These are phyloP conservation scores for Holothuria glaberrima DNA, from an alignment of 35 echinoderm and acorn worm genomes.

Conservation along the genomic window DNA sequence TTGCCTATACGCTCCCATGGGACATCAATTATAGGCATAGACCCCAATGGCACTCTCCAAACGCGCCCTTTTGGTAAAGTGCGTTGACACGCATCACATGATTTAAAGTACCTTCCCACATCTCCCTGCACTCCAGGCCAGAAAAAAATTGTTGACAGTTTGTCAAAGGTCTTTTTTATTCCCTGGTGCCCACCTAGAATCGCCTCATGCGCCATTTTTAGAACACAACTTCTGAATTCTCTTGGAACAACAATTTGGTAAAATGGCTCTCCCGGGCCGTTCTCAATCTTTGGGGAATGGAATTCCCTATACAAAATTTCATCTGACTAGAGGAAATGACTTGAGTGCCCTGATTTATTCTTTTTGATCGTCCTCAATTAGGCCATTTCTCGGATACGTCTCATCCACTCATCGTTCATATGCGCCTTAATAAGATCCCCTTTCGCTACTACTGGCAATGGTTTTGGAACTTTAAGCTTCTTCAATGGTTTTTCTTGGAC, in stretches of 20 bases:
- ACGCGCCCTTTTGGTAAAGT: slow-evolving; percentile 65
- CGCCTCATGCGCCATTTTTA: slow-evolving; percentile 62
- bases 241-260: slow-evolving; percentile 64
- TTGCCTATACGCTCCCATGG: slow-evolving; percentile 38
- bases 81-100: slow-evolving; percentile 78
- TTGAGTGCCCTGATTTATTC: neutral
- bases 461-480: too few relatives aligned
- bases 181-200: too few relatives aligned
- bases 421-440: neutral
- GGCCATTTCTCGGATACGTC: neutral
- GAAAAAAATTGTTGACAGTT: too few relatives aligned
- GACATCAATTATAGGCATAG: slow-evolving; percentile 48
- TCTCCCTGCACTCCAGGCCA: slow-evolving; percentile 57
- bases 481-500: too few relatives aligned
- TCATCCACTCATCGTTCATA: neutral
- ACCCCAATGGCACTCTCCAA: slow-evolving; percentile 6
- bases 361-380: neutral
- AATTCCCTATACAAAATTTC: slow-evolving; percentile 22
- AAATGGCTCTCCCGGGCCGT: neutral
- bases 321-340: neutral
- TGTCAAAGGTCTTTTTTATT: too few relatives aligned
- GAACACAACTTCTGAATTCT: slow-evolving; percentile 16
- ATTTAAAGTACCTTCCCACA: slow-evolving; percentile 38
- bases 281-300: neutral
- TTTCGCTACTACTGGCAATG: too few relatives aligned